Conservation (phyloP, 2,113 vertebrate species). For the Pelecanoides urinatrix region DNA sequence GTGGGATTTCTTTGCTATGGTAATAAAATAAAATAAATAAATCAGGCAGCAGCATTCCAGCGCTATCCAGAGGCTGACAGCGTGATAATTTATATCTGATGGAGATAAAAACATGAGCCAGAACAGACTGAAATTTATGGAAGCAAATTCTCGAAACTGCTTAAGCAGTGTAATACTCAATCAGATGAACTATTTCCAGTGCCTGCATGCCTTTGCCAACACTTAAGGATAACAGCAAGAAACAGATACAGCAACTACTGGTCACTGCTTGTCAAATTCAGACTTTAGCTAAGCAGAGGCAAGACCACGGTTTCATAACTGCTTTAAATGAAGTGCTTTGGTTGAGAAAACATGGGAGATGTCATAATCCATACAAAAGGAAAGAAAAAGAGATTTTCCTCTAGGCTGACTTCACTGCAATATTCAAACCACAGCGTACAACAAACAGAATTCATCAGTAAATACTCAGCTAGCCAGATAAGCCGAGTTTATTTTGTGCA, state of each 20-base stretch:
- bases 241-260: neutral
- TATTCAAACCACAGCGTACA: neutral
- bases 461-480: neutral
- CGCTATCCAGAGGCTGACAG: neutral
- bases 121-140: constrained; percentile 1
- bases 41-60: neutral
- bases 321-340: neutral
- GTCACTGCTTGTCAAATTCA: neutral
- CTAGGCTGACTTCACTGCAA: neutral
- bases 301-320: neutral
- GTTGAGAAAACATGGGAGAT: neutral
- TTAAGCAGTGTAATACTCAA: neutral
- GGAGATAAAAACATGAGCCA: constrained; percentile 23
- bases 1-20: neutral
- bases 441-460: neutral
- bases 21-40: neutral
- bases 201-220: neutral
- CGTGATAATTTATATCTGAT: neutral
- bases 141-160: neutral
- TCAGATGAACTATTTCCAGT: neutral
- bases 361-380: neutral
- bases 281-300: neutral
- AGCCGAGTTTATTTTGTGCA: neutral
- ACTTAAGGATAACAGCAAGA: neutral
- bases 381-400: neutral